Conservation (phyloP, 2,113 vertebrate genomes). For the Campylorhamphus procurvoides region DNA sequence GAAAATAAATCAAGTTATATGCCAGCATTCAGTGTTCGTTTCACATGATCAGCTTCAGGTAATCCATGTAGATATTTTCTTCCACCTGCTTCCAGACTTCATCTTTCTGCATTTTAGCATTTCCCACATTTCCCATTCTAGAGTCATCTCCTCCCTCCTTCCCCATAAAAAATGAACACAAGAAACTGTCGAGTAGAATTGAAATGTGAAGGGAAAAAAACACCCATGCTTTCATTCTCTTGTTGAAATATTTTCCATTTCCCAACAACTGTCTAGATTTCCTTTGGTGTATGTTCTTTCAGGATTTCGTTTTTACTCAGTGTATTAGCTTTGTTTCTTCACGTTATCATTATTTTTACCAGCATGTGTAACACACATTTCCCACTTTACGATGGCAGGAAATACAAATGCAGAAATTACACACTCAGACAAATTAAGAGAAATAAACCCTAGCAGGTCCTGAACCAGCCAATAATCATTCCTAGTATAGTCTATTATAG, state of each 20-base stretch:
- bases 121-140: slow-evolving; percentile 11
- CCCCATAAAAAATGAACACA: background rate
- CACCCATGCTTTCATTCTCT: background rate
- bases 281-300: background rate
- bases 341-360: slow-evolving; percentile 53
- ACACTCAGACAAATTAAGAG: slow-evolving; percentile 34
- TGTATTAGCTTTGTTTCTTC: background rate
- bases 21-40: background rate
- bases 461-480: slow-evolving; percentile 53
- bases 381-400: slow-evolving; percentile 33
- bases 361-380: slow-evolving; percentile 10
- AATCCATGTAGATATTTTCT: slow-evolving; percentile 22
- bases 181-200: background rate
- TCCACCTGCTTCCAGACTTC: slow-evolving; percentile 28
- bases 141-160: background rate
- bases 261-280: background rate
- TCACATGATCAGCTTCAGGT: slow-evolving; percentile 35
- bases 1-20: slow-evolving; percentile 15
- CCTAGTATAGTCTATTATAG: slow-evolving; percentile 58
- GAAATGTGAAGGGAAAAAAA: background rate
- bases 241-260: background rate
- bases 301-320: background rate
- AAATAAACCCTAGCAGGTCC: slow-evolving; percentile 40
- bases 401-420: slow-evolving; percentile 59
- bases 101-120: slow-evolving; percentile 14